Evolutionary conservation across 2,797 vertebrate species (phyloP).

Genomic region (Xenentodon cancila): DNA sequence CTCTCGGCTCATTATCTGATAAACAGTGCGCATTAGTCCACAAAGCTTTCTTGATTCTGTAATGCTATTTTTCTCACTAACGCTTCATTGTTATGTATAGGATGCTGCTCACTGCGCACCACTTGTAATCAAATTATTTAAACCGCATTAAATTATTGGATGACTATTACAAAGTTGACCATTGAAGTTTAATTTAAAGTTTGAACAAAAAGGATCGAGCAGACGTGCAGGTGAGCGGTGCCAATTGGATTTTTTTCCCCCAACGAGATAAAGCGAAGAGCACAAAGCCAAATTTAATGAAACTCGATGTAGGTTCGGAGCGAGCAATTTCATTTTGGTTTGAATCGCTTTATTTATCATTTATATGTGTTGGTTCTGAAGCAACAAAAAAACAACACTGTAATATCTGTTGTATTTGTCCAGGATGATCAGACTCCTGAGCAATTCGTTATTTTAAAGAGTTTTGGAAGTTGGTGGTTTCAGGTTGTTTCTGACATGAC

Average conservation of each 20-base stretch:
- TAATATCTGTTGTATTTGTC: too few relatives aligned
- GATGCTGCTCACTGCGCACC: constrained; percentile 15
- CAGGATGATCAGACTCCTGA: too few relatives aligned
- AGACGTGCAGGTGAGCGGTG: not conserved
- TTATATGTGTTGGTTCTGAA: too few relatives aligned
- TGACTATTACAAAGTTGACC: constrained; percentile 4
- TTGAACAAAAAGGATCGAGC: not conserved
- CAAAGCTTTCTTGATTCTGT: constrained; percentile 33
- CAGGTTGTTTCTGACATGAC: not conserved
- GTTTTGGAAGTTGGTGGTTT: not conserved
- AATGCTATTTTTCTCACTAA: constrained; percentile 45
- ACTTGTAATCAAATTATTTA: constrained; percentile 21
- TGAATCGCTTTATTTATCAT: too few relatives aligned
- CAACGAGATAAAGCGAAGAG: not conserved
- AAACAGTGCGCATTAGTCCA: constrained; percentile 39
- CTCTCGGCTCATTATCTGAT: constrained; percentile 37
- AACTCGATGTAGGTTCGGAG: too few relatives aligned
- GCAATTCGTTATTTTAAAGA: too few relatives aligned
- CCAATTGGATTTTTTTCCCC: not conserved
- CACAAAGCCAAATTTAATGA: not conserved
- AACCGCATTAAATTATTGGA: constrained; percentile 24
- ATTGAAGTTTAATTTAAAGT: constrained; percentile 3
- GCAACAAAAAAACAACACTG: too few relatives aligned
- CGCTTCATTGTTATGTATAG: constrained; percentile 48
- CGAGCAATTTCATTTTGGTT: too few relatives aligned